phyloP scores from a whole-genome alignment of 1,140 invertebrate species.

The Pseudomyrmex concolor region DNA sequence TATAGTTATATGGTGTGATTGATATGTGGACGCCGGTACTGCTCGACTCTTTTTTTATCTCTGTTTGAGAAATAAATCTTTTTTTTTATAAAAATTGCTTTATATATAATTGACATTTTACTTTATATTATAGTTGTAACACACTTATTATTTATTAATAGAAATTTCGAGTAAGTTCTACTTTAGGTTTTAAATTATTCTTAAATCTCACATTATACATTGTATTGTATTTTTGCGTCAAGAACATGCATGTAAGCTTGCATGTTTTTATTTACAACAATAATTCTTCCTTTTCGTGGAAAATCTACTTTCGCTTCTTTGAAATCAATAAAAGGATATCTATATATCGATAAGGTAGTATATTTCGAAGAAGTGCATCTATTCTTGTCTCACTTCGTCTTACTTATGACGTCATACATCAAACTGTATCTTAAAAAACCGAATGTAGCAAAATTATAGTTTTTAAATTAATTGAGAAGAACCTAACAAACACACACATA shows the following conservation, averaged over 20 bases:
- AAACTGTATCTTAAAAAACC: not conserved
- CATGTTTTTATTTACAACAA: conserved; percentile 13
- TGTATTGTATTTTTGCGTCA: not conserved
- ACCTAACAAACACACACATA: not conserved
- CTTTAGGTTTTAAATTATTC: not conserved
- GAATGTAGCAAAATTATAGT: not conserved
- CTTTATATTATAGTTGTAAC: conserved; percentile 3
- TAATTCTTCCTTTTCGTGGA: conserved; percentile 12
- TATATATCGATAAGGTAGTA: conserved; percentile 50
- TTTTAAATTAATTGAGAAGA: not conserved
- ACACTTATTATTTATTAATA: not conserved
- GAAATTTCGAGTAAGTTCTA: not conserved
- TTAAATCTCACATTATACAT: not conserved
- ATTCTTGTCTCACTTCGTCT: conserved; percentile 49
- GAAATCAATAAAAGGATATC: conserved; percentile 46
- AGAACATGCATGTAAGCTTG: not conserved
- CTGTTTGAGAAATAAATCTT: not conserved
- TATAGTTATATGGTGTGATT: not conserved
- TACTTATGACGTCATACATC: conserved; percentile 21
- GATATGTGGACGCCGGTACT: not conserved
- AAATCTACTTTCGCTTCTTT: conserved; percentile 38
- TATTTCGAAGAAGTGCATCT: conserved; percentile 41
- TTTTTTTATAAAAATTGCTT: not conserved
- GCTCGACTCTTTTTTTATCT: not conserved
- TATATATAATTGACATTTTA: conserved; percentile 10